phyloP scores from a whole-genome alignment of 2,888 invertebrate genomes.

The Pristionchus exspectatus region DNA sequence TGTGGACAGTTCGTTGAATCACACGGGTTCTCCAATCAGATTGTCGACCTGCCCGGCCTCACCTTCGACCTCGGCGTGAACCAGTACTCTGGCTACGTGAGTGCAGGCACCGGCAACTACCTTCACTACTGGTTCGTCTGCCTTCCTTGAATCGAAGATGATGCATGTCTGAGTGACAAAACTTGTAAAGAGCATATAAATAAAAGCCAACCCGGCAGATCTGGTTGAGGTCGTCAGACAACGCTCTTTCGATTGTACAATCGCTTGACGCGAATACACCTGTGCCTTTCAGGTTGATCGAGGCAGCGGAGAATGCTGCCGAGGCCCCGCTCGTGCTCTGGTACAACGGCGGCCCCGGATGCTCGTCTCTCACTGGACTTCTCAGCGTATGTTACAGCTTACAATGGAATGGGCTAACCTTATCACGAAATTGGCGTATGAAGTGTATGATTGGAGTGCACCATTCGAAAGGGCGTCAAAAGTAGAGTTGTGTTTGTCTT shows the following conservation, averaged over 20 bases:
- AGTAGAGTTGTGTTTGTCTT: not conserved
- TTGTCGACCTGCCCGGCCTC: conserved; percentile 73
- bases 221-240: too few relatives aligned
- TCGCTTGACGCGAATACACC: too few relatives aligned
- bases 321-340: conserved; percentile 72
- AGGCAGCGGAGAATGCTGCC: not conserved
- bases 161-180: too few relatives aligned
- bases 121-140: conserved; percentile 79
- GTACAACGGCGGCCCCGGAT: conserved; percentile 72
- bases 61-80: conserved; percentile 78
- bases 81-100: conserved; percentile 81
- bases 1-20: conserved; percentile 77
- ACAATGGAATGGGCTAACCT: too few relatives aligned
- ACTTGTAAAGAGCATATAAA: too few relatives aligned
- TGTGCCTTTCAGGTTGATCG: conserved; percentile 48
- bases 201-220: too few relatives aligned
- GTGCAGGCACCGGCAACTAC: conserved; percentile 72
- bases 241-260: too few relatives aligned
- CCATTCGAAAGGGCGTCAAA: too few relatives aligned
- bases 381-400: not conserved
- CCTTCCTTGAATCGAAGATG: too few relatives aligned
- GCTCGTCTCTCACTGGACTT: conserved; percentile 60
- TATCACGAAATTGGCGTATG: too few relatives aligned
- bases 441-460: too few relatives aligned
- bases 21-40: conserved; percentile 54